A percentile compares a stretch with the other conserved stretches of the same genome.
Evolutionary conservation across 2,113 vertebrate species (phyloP).

Genomic region (Nycticebus coucang): DNA sequence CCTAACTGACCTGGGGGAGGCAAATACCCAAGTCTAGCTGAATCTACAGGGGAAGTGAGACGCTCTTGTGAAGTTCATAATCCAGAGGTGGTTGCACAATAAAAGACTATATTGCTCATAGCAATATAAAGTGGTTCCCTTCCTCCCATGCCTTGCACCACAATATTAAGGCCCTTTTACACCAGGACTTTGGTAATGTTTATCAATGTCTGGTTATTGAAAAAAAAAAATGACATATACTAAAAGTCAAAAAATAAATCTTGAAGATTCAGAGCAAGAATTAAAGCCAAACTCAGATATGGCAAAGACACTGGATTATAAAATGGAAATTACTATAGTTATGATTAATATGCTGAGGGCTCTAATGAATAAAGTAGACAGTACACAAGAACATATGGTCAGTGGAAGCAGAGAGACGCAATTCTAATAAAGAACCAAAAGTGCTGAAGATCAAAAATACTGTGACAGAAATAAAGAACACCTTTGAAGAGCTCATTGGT

Average conservation of each 20-base stretch:
- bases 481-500: neutral
- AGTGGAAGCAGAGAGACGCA: neutral
- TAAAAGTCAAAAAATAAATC: neutral
- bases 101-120: neutral
- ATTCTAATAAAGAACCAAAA: neutral
- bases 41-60: neutral
- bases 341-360: neutral
- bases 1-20: neutral
- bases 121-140: neutral
- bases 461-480: neutral
- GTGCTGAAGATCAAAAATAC: neutral
- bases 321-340: neutral
- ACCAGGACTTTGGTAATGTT: neutral
- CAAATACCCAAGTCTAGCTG: neutral
- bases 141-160: neutral
- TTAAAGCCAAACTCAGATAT: neutral
- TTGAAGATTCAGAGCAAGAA: neutral
- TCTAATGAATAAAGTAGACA: neutral
- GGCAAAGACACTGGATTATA: neutral
- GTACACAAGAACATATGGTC: neutral
- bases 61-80: neutral
- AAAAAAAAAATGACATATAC: neutral
- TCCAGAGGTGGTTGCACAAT: neutral
- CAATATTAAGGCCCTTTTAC: neutral
- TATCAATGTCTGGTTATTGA: neutral